Evolutionary conservation across 1,140 invertebrate genomes (phyloP), one percentile per base, ranked within the genome.

Genomic region (Drosophila busckii): DNA sequence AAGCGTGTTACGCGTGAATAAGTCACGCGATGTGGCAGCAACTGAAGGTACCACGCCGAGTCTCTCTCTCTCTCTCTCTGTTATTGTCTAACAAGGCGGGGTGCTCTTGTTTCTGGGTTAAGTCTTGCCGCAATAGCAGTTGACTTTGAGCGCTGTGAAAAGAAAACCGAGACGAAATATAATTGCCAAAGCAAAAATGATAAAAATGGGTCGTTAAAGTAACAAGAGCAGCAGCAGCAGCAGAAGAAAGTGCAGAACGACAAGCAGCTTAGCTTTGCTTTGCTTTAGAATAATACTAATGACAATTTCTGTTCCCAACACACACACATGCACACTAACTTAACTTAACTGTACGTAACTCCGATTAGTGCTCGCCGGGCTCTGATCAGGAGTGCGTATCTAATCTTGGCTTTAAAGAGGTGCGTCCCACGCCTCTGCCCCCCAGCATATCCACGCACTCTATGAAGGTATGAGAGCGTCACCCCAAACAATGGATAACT

Each of bases 401-500:
- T n/a, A 65, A 84, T 46, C 60, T 49, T 38, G 80, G 70, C 44
- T 85, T 80, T 37, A 62, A 80, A 59, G 83, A 87, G 50, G 45
- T 49, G 61, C 71, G 80, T 38, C 60, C 69, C 40, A 50, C 66
- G 48, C 80, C 73, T 34, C 78, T 87, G n/a, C 84, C 84, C 23
- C 83, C 86, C 37, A 87, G 86, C 66, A 83, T 84, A 35, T 87
- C 86, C 17, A 64, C 86, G 17, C 86, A 87, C 52, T 87, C 86
- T 31, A 87, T 87, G 86, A 87, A 87, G 86, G 86, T 87, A 76
- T 22, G 4, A 5, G 10, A 37, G 23, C 16, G 26, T 31, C 9
- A 15, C 12, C 10, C 9, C 5, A 2, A 15, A 9, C 10, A 0
- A 2, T 20, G 16, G 25, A 32, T 37, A 12, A 22, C 19, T 6